A percentile compares a stretch with the other conserved stretches of the same genome.
These are phyloP conservation scores for Euspilapteryx auroguttella DNA, from an alignment of 2,888 invertebrate genomes.

Conservation along the genomic window DNA sequence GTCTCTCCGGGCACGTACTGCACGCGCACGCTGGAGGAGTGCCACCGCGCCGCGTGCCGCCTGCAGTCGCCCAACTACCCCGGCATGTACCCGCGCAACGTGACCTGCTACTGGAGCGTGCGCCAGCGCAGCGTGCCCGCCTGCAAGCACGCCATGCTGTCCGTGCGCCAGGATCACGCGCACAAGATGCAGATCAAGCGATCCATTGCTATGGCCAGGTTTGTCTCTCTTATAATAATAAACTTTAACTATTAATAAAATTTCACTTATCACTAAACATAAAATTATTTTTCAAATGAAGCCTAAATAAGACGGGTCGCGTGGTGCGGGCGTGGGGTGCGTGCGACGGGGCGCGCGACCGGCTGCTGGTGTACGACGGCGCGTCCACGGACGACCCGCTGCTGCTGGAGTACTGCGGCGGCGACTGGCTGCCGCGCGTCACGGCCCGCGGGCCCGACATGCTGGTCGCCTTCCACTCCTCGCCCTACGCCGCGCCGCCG, in stretches of 20 bases:
- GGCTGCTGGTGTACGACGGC: slow-evolving; percentile 85
- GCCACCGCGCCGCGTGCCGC: slow-evolving; percentile 81
- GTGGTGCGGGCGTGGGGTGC: slow-evolving; percentile 81
- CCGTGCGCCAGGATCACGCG: slow-evolving; percentile 75
- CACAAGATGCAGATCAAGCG: slow-evolving; percentile 74
- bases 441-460: slow-evolving; percentile 73
- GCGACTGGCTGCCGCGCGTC: slow-evolving; percentile 81
- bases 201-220: slow-evolving; percentile 66
- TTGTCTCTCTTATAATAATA: neutral
- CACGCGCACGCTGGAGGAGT: slow-evolving; percentile 83
- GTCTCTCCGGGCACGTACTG: slow-evolving; percentile 84
- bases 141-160: slow-evolving; percentile 90
- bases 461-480: slow-evolving; percentile 86
- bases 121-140: slow-evolving; percentile 84
- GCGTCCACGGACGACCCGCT: slow-evolving; percentile 80
- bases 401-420: slow-evolving; percentile 85
- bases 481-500: slow-evolving; percentile 79
- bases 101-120: slow-evolving; percentile 88
- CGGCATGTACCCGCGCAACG: slow-evolving; percentile 82
- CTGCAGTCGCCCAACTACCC: slow-evolving; percentile 91
- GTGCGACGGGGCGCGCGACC: slow-evolving; percentile 80
- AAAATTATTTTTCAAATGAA: no score
- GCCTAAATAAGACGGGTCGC: slow-evolving; percentile 71
- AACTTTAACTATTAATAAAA: no score
- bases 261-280: no score